Evolutionary conservation across 2,113 vertebrate genomes (phyloP).

Genomic region (Amphiprion percula): DNA sequence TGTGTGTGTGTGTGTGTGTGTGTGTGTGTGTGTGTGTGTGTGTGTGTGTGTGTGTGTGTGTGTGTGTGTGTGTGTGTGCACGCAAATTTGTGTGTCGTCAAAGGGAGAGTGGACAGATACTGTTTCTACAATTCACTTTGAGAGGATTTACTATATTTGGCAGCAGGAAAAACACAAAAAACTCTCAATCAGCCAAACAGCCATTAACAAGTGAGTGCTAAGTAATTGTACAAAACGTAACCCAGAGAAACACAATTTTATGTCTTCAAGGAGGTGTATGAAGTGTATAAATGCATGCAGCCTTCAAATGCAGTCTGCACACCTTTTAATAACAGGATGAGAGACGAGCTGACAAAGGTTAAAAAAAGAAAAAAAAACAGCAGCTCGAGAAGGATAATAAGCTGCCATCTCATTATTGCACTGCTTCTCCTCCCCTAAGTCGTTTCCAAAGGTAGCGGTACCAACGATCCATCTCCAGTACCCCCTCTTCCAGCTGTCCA

Average conservation of each 20-base stretch:
- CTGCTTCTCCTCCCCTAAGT: constrained; percentile 37
- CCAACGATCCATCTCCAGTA: constrained; percentile 61
- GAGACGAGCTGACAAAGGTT: constrained; percentile 21
- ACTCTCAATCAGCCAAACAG: constrained; percentile 6
- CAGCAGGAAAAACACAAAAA: constrained; percentile 21
- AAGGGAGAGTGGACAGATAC: constrained; percentile 20
- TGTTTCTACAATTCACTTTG: constrained; percentile 21
- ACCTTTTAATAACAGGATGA: background rate
- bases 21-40: constrained; percentile 35
- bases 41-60: constrained; percentile 39
- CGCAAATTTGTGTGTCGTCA: background rate
- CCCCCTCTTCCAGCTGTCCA: constrained; percentile 32
- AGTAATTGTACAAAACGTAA: constrained; percentile 5
- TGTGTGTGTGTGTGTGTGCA: constrained; percentile 33
- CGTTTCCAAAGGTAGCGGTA: constrained; percentile 54
- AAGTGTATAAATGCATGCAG: constrained; percentile 16
- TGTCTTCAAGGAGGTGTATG: constrained; percentile 10
- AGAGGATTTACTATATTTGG: constrained; percentile 35
- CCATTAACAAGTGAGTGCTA: constrained; percentile 28
- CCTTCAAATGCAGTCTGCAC: background rate
- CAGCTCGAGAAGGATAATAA: constrained; percentile 60
- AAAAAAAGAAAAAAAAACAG: constrained; percentile 24
- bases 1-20: constrained; percentile 28
- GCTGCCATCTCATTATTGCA: constrained; percentile 67
- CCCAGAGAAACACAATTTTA: background rate